These are phyloP conservation scores for Globia sparganii DNA, from an alignment of 2,888 invertebrate genomes.

Conservation along the genomic window DNA sequence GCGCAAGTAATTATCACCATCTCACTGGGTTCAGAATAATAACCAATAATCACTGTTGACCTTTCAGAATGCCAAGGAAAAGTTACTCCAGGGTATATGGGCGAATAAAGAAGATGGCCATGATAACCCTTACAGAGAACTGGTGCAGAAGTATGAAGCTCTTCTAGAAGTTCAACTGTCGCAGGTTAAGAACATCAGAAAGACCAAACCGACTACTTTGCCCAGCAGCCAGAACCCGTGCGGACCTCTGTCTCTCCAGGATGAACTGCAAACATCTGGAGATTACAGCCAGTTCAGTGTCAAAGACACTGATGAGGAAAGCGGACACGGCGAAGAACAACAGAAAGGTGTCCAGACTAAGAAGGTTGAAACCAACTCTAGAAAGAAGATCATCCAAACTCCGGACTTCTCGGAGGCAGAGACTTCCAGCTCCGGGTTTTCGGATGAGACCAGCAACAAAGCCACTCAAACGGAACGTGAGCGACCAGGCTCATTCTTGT, in stretches of 20 bases:
- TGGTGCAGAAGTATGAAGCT: slow-evolving; percentile 96
- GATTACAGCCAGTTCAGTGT: slow-evolving; percentile 92
- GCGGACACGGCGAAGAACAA: slow-evolving; percentile 90
- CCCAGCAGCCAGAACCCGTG: slow-evolving; percentile 80
- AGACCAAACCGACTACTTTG: slow-evolving; percentile 78
- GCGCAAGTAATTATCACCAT: slow-evolving; percentile 16
- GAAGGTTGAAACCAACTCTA: slow-evolving; percentile 81
- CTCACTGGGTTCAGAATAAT: slow-evolving; percentile 25
- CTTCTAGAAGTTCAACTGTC: slow-evolving; percentile 94
- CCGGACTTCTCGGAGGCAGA: slow-evolving; percentile 96
- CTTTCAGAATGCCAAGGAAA: slow-evolving; percentile 88
- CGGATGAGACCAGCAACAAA: slow-evolving; percentile 96
- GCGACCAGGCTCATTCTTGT: slow-evolving; percentile 94
- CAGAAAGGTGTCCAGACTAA: slow-evolving; percentile 88
- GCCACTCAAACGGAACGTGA: slow-evolving; percentile 95
- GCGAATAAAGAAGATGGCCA: slow-evolving; percentile 89
- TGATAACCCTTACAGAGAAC: slow-evolving; percentile 94
- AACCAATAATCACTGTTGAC: slow-evolving; percentile 33
- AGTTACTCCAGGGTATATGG: slow-evolving; percentile 88
- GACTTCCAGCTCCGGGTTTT: slow-evolving; percentile 95
- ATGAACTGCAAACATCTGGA: slow-evolving; percentile 94
- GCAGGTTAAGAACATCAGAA: slow-evolving; percentile 89
- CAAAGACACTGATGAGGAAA: slow-evolving; percentile 92
- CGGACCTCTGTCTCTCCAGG: slow-evolving; percentile 91
- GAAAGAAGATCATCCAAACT: slow-evolving; percentile 92